Conservation (phyloP, 2,888 invertebrate species). For the Pyrocoelia pectoralis region DNA sequence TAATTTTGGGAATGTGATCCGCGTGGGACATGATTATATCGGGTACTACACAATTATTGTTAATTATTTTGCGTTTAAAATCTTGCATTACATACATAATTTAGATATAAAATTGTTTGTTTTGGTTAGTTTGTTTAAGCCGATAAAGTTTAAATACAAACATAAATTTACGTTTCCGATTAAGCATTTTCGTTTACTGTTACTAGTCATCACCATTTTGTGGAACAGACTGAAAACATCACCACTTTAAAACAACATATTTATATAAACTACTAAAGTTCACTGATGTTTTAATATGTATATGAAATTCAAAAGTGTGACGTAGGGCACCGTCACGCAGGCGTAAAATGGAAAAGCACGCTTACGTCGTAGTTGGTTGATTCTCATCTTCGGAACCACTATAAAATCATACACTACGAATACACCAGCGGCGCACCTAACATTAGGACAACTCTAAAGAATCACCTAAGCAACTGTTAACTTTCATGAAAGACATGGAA, state of each 20-base stretch:
- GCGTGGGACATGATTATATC: constrained; percentile 45
- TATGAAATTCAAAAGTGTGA: constrained; percentile 39
- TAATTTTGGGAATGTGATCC: constrained; percentile 14
- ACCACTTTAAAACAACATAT: constrained; percentile 12
- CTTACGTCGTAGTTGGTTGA: constrained; percentile 23
- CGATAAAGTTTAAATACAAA: constrained; percentile 15
- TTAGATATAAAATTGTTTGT: constrained; percentile 13
- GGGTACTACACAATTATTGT: constrained; percentile 41
- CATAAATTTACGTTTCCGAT: not conserved
- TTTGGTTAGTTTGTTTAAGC: constrained; percentile 15
- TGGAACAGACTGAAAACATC: constrained; percentile 1
- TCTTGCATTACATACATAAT: constrained; percentile 31
- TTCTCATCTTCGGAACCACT: constrained; percentile 27
- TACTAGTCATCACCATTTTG: not conserved
- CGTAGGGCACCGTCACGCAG: constrained; percentile 36
- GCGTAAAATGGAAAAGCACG: constrained; percentile 35
- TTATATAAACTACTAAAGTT: constrained; percentile 20
- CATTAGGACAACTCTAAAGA: not conserved
- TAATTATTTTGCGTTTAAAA: constrained; percentile 31
- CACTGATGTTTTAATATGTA: constrained; percentile 18
- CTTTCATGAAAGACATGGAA: no score
- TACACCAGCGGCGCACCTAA: constrained; percentile 7
- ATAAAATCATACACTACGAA: constrained; percentile 10
- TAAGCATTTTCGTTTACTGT: not conserved
- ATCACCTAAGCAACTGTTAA: no score